Evolutionary conservation across 2,113 vertebrate genomes (phyloP), one percentile per base, ranked within the genome.

Genomic region (Ellobius talpinus): DNA sequence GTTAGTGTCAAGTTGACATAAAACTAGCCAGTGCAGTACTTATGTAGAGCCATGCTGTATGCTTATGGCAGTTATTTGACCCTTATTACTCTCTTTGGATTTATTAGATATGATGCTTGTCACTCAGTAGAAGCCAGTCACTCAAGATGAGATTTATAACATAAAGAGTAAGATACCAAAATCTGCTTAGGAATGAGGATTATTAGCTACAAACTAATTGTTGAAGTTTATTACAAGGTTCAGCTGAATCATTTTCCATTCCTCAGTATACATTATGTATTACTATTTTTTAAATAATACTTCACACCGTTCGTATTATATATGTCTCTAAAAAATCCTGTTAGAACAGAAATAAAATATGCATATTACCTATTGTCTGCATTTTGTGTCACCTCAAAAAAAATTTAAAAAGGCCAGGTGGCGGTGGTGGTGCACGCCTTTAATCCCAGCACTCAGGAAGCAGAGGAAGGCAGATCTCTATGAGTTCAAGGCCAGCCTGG

Each of bases 321-420:
- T 76, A 50, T 84, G 63, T 3, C 29, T 77, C n/a, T 95, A 50
- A 73, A 77, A 70, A 73, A 65, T 90, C 93, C 72, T 95, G 45
- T 70, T 93, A 79, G 93, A 86, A 31, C 52, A 92, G 19, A 96
- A 39, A 73, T 50, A 70, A 93, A 79, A 81, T 66, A 65, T 36
- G 77, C 16, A 39, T 92, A 68, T 79, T 87, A 72, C 24, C 23
- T 86, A 13, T 96, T 93, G 36, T 90, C n/a, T 92, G 29, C 10
- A 55, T 76, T 87, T 96, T 86, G 6, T 74, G 45, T 5, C 74
- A 95, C 36, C 29, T 92, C 91, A 93, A 84, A 95, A 96, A 97
- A 94, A 33, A 1, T 6, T 58, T 58, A 7, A 0, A 58, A 58
- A 58, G 58, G 19, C 58, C 58, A 58, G 58, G 58, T 58, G 19